Base-by-base conservation (phyloP, 1,140 invertebrate genomes). In the Diorhabda sublineata region DNA sequence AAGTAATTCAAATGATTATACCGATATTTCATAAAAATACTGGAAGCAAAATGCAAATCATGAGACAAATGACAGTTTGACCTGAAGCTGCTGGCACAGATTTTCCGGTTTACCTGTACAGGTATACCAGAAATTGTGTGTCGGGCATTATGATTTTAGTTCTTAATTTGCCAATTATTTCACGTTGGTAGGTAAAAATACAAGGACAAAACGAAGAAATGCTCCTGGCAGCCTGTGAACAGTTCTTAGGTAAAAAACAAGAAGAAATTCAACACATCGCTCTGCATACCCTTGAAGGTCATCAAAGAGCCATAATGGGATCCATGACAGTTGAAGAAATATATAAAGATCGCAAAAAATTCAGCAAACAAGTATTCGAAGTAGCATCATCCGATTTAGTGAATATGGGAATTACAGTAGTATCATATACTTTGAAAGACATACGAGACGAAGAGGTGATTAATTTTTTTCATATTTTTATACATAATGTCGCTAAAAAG, bases 291-390 rank as follows among this genome's bases (percentile, higher is more conserved):
- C 83, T 99, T 41, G 97, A 99, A 84, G 97, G 97, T 71, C 97
- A 99, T 82, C 97, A 99, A 83, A 84, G 97, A 73, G 96, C 96
- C 69, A 98, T 98, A 68, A 99, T 99, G 96, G 97, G 97, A 5
- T 96, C 94, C 71, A 98, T 98, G 96, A 98, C 96, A 47, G 96
- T 99, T 7, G 96, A 98, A 86, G 97, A 98, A 85, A 98, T 99
- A 79, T 99, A 98, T 83, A 98, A 98, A 82, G 97, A 98, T 81
- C 88, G 97, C 61, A 98, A 99, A 84, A 98, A 98, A 83, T 99
- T 99, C 83, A 97, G 95, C 72, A 97, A 97, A 82, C 94, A 97
- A 85, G 95, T 97, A 3, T 97, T 96, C 76, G 94, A 96, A 85
- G 94, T 96, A 6, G 92, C 93, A 6, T 97, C 95, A 26, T 96